Conservation (phyloP, 2,888 invertebrate species). For the Bimastos eiseni region DNA sequence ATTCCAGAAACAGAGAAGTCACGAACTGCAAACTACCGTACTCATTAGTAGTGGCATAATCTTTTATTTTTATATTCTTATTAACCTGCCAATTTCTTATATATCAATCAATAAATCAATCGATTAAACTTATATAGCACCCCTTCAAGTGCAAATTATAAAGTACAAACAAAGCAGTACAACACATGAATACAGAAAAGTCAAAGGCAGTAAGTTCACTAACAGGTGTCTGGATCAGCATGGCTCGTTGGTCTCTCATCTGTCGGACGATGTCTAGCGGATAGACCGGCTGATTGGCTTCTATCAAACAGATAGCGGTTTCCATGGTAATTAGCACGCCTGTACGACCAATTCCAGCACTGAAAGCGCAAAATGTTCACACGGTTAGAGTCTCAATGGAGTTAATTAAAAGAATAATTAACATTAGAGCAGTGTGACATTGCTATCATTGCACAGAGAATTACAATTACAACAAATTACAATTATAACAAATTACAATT, state of each 20-base stretch:
- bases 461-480: no score
- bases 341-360: slow-evolving; percentile 94
- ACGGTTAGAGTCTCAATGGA: background rate
- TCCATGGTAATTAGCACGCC: slow-evolving; percentile 97
- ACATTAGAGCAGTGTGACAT: background rate
- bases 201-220: slow-evolving; percentile 56
- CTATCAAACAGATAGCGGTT: slow-evolving; percentile 89
- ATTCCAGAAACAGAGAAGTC: no score
- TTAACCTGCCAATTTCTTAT: no score
- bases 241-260: slow-evolving; percentile 95
- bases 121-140: no score
- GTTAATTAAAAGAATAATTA: background rate
- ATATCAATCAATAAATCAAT: no score
- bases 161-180: background rate
- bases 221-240: slow-evolving; percentile 99
- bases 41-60: background rate
- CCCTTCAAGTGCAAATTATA: background rate
- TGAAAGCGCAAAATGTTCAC: slow-evolving; percentile 48
- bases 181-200: background rate
- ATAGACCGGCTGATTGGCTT: slow-evolving; percentile 90
- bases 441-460: no score
- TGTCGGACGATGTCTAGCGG: slow-evolving; percentile 89
- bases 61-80: background rate
- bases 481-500: no score
- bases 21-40: no score